phyloP scores from a whole-genome alignment of 1,140 invertebrate species.

The Diuraphis noxia region DNA sequence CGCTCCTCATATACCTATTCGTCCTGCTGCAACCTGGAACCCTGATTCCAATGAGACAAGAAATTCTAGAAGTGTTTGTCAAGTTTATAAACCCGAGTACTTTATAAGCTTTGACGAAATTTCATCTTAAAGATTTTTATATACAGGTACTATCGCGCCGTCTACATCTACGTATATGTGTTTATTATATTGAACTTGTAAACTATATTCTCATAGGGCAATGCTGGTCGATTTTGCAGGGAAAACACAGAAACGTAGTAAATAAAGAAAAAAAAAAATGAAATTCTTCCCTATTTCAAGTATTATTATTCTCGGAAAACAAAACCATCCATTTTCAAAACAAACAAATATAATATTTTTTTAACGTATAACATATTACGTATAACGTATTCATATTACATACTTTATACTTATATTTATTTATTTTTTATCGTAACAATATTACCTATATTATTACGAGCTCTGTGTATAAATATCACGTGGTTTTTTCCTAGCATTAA shows the following conservation, averaged over 20 bases:
- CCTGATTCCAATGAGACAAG: not conserved
- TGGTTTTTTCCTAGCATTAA: not conserved
- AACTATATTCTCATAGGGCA: not conserved
- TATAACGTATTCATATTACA: too few species aligned
- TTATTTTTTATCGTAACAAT: not conserved
- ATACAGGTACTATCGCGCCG: not conserved
- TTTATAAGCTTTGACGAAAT: constrained; percentile 33
- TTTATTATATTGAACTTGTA: constrained; percentile 14
- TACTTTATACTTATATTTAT: too few species aligned
- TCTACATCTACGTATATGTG: not conserved
- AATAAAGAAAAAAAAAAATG: not conserved
- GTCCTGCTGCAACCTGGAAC: not conserved
- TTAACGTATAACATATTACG: not conserved
- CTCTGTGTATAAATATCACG: too few species aligned
- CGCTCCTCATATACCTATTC: not conserved
- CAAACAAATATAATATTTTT: not conserved
- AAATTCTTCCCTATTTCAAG: not conserved
- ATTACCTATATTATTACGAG: too few species aligned
- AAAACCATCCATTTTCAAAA: not conserved
- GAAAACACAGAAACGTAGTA: not conserved
- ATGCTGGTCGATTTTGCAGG: not conserved
- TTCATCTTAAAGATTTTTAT: constrained; percentile 2
- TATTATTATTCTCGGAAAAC: not conserved
- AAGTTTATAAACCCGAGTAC: not conserved
- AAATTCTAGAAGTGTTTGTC: constrained; percentile 4